Base-by-base conservation (phyloP, 2,888 invertebrate species). In the Metalampra italica region DNA sequence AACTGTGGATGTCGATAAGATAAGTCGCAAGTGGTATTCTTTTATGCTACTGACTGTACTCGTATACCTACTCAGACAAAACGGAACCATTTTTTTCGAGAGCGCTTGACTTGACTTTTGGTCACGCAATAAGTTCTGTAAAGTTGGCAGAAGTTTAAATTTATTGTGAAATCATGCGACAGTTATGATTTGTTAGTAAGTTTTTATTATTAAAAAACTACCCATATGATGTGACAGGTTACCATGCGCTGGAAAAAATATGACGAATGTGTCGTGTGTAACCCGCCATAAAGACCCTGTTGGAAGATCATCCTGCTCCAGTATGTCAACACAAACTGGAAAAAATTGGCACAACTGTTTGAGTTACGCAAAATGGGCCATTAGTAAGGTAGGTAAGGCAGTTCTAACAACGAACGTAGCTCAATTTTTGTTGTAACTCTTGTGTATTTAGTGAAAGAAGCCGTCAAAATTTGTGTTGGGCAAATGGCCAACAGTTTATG, bases 381-480 rank as follows among this genome's bases (percentile, higher is more conserved):
- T 45, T 45, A 22, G 22, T 5, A 3, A 3, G 5, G 22, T 46
- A 53, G 53, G 53, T 56, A 48, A 12, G 13, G 7, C 13, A 46
- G 53, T 53, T 57, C 47, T 48, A 52, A 58, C 54, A 51, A 56
- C 54, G 44, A 57, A 58, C 58, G 55, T 52, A 49, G 52, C 52
- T 75, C 75, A 70, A 80, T 78, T 76, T 76, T 62, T 73, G 70
- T 72, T 69, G 22, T 22, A 22, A 22, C 5, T 22, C 22, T 58
- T 55, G 56, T 59, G 60, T 63, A 9, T 32, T 32, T 65, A 70
- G 54, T 64, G 71, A 77, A 60, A 71, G 73, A 71, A 68, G 59
- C 64, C 56, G 75, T 71, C 72, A 67, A 72, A 69, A 66, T 55
- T 52, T 56, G 65, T 59, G 62, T 60, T 66, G 63, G 83, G 81